These are phyloP conservation scores for Noctua comes DNA, from an alignment of 2,888 invertebrate genomes.

Conservation along the genomic window DNA sequence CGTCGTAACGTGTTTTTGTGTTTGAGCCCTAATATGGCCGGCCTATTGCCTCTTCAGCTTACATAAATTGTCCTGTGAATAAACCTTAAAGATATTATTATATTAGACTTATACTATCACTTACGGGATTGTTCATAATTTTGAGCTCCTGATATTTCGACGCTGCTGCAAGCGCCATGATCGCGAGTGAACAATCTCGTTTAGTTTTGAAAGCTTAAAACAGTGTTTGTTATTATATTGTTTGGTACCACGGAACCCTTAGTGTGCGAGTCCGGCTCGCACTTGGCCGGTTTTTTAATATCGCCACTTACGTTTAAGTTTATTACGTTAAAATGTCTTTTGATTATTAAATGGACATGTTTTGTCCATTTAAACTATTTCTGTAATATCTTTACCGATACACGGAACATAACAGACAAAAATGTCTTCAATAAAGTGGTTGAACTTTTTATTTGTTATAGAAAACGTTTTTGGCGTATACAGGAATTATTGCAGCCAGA, in stretches of 20 bases:
- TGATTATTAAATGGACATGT: background rate
- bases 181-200: too few species aligned
- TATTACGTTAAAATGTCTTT: background rate
- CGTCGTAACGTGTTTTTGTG: too few species aligned
- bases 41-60: background rate
- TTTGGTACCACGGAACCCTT: background rate
- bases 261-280: background rate
- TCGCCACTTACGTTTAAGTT: background rate
- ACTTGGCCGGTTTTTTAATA: background rate
- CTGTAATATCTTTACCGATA: background rate
- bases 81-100: background rate
- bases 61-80: background rate
- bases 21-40: too few species aligned
- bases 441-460: background rate
- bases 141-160: too few species aligned
- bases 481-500: background rate
- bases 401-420: background rate
- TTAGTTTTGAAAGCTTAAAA: too few species aligned
- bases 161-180: too few species aligned
- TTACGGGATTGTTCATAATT: too few species aligned
- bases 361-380: background rate
- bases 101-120: too few species aligned
- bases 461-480: background rate
- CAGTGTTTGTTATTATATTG: background rate
- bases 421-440: conserved; percentile 2